Percentiles rank a stretch among this genome's conserved stretches.
Evolutionary conservation across 1,140 invertebrate genomes (phyloP).

Genomic region (Penaeus japonicus): DNA sequence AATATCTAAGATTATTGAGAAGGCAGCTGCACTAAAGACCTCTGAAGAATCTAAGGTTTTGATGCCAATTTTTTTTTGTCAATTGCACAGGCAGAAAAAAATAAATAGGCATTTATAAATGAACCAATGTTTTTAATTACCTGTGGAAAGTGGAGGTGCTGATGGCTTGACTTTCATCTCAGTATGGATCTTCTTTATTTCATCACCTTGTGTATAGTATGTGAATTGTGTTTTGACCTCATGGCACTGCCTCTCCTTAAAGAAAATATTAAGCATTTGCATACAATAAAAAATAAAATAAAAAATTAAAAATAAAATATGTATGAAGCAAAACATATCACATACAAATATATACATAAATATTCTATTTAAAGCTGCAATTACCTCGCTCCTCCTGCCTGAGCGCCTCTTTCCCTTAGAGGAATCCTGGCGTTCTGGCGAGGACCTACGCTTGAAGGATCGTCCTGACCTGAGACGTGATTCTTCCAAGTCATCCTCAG

Average conservation of each 20-base stretch:
- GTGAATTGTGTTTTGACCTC: constrained; percentile 47
- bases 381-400: neutral
- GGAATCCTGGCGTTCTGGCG: constrained; percentile 17
- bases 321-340: no score
- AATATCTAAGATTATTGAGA: no score
- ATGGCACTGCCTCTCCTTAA: neutral
- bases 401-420: constrained; percentile 9
- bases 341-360: neutral
- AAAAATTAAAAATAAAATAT: no score
- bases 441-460: constrained; percentile 23
- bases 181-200: constrained; percentile 28
- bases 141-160: neutral
- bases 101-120: neutral
- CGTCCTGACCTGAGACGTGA: constrained; percentile 24
- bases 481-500: constrained; percentile 41
- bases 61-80: no score
- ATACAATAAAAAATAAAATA: neutral
- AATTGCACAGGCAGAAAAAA: no score
- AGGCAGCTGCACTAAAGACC: no score
- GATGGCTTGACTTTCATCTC: constrained; percentile 35
- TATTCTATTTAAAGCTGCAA: neutral
- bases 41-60: no score
- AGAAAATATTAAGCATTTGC: neutral
- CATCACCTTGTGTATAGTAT: constrained; percentile 34
- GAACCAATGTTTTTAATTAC: neutral